Conservation (phyloP, 2,797 vertebrate genomes). For the Gadopsis marmoratus region DNA sequence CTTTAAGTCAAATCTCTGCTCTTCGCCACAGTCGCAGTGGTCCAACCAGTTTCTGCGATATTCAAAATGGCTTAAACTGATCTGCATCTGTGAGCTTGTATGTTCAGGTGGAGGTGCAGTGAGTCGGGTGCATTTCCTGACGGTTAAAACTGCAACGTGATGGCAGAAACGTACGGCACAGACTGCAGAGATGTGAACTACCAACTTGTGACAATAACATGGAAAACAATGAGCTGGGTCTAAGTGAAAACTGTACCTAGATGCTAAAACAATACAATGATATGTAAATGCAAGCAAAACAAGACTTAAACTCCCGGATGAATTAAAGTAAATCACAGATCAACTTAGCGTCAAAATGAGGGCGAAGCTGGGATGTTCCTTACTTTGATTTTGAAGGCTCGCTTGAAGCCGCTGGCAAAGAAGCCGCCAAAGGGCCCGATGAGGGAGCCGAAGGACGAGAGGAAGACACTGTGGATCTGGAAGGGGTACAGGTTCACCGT, state of each 20-base stretch:
- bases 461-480: conserved; percentile 95
- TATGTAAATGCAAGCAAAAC: neutral
- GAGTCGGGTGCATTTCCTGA: neutral
- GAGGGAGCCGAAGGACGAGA: conserved; percentile 94
- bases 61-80: conserved; percentile 2
- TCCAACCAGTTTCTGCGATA: conserved; percentile 15
- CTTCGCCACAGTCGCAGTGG: neutral
- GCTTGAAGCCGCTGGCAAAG: conserved; percentile 98
- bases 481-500: conserved; percentile 93
- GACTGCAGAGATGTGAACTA: neutral
- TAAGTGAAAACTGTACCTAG: neutral
- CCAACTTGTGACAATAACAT: neutral
- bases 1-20: conserved; percentile 27
- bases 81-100: neutral
- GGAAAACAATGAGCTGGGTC: neutral
- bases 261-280: neutral
- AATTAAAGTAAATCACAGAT: neutral
- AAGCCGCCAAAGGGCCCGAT: conserved; percentile 98
- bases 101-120: neutral
- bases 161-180: neutral
- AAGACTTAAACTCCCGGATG: neutral
- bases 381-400: conserved; percentile 99
- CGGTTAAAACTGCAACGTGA: neutral
- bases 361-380: neutral
- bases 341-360: neutral